Evolutionary conservation across 2,797 vertebrate genomes (phyloP).

Genomic region (Acanthurus tractus): DNA sequence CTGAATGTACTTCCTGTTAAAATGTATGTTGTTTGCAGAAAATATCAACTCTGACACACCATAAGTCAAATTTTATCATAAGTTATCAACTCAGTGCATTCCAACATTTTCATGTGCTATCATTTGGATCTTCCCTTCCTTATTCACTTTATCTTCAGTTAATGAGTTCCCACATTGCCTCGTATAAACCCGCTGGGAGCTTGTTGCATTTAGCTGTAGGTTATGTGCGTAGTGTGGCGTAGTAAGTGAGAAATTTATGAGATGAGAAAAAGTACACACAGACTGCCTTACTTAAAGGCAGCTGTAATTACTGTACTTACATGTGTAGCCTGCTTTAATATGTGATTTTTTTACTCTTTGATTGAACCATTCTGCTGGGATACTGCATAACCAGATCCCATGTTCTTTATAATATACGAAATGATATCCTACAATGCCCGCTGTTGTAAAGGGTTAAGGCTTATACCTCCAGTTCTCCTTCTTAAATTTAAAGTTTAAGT

Average conservation of each 20-base stretch:
- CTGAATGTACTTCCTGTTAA: not conserved
- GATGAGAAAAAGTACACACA: no score
- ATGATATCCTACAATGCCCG: not conserved
- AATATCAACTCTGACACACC: not conserved
- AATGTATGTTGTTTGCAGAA: not conserved
- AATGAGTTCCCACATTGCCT: not conserved
- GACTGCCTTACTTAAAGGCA: no score
- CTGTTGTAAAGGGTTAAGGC: no score
- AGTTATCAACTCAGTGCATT: not conserved
- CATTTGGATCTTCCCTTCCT: not conserved
- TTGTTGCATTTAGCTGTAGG: not conserved
- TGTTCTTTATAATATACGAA: not conserved
- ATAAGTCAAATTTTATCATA: not conserved
- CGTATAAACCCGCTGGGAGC: not conserved
- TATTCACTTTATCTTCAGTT: not conserved
- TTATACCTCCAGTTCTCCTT: no score
- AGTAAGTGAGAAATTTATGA: not conserved
- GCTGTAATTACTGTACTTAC: no score
- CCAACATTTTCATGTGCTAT: no score
- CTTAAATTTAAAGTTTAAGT: not conserved
- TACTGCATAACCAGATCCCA: no score
- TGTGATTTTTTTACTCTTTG: no score
- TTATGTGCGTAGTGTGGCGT: not conserved
- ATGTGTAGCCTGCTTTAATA: no score
- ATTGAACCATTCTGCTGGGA: no score